Conservation (phyloP, 23 tunicate genomes). For the Halocynthia aurantium region DNA sequence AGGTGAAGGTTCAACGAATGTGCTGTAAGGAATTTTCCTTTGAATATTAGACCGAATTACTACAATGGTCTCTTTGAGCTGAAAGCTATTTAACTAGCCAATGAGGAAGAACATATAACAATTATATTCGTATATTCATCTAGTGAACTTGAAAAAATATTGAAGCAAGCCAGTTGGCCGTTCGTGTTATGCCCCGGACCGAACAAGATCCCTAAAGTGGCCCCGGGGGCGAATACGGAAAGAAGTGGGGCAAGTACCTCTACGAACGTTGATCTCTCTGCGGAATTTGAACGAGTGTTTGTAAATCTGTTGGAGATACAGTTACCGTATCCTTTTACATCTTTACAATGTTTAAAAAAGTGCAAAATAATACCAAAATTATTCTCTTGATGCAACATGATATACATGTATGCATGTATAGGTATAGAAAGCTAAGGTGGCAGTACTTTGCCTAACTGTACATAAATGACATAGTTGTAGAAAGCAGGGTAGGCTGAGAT, state of each 20-base stretch:
- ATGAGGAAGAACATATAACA: too few relatives aligned
- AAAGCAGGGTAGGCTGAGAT: too few relatives aligned
- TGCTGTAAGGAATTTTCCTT: too few relatives aligned
- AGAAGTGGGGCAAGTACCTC: slow-evolving; percentile 28
- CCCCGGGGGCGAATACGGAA: slow-evolving; percentile 5
- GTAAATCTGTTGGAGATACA: slow-evolving; percentile 47
- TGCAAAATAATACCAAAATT: too few relatives aligned
- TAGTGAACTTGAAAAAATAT: slow-evolving; percentile 59
- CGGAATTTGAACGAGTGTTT: slow-evolving; percentile 36
- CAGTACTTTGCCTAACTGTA: too few relatives aligned
- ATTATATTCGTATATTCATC: slow-evolving; percentile 17
- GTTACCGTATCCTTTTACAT: slow-evolving; percentile 47
- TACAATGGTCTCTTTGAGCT: background rate
- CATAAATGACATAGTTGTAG: too few relatives aligned
- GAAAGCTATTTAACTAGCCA: background rate
- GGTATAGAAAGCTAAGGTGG: too few relatives aligned
- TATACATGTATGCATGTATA: too few relatives aligned
- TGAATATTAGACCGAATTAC: too few relatives aligned
- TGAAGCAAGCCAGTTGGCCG: slow-evolving; percentile 80
- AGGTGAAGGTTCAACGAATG: too few relatives aligned
- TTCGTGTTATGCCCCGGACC: slow-evolving; percentile 69
- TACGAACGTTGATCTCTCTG: slow-evolving; percentile 41
- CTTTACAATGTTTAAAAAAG: too few relatives aligned
- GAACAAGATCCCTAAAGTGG: slow-evolving; percentile 19
- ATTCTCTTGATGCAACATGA: too few relatives aligned